These are phyloP conservation scores for Megamerina dolium DNA, from an alignment of 2,888 invertebrate species.

Conservation along the genomic window DNA sequence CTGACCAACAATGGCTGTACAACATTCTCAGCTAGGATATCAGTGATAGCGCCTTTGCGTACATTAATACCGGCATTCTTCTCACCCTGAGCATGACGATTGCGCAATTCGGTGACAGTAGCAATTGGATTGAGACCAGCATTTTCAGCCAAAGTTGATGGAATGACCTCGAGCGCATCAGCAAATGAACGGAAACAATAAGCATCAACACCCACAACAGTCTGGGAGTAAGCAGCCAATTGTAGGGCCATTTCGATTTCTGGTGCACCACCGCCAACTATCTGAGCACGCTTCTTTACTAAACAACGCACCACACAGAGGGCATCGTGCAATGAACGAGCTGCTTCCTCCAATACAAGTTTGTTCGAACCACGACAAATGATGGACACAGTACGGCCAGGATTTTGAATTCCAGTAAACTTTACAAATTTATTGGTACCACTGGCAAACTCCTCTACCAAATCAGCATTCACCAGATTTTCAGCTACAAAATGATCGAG, in stretches of 20 bases:
- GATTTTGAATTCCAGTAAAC: slow-evolving; percentile 79
- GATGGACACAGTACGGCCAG: slow-evolving; percentile 87
- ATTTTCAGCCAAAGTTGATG: slow-evolving; percentile 85
- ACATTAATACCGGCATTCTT: slow-evolving; percentile 92
- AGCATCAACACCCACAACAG: slow-evolving; percentile 84
- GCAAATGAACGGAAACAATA: slow-evolving; percentile 95
- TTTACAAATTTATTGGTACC: slow-evolving; percentile 88
- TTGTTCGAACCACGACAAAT: slow-evolving; percentile 82
- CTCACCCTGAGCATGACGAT: slow-evolving; percentile 83
- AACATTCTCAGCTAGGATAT: slow-evolving; percentile 95
- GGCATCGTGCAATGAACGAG: slow-evolving; percentile 88
- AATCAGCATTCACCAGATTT: slow-evolving; percentile 83
- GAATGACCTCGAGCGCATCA: slow-evolving; percentile 90
- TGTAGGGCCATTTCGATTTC: slow-evolving; percentile 90
- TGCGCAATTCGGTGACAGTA: slow-evolving; percentile 94
- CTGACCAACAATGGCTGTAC: slow-evolving; percentile 96
- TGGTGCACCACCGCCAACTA: slow-evolving; percentile 96
- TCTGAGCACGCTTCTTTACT: slow-evolving; percentile 84
- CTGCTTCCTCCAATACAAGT: slow-evolving; percentile 84
- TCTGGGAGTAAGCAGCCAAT: slow-evolving; percentile 73
- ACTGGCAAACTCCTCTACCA: slow-evolving; percentile 89
- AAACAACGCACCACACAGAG: slow-evolving; percentile 89
- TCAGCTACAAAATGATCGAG: slow-evolving; percentile 95
- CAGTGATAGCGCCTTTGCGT: slow-evolving; percentile 90
- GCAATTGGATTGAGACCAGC: slow-evolving; percentile 84